Base-by-base conservation (phyloP, 2,888 invertebrate genomes). In the Thyatira batis region DNA sequence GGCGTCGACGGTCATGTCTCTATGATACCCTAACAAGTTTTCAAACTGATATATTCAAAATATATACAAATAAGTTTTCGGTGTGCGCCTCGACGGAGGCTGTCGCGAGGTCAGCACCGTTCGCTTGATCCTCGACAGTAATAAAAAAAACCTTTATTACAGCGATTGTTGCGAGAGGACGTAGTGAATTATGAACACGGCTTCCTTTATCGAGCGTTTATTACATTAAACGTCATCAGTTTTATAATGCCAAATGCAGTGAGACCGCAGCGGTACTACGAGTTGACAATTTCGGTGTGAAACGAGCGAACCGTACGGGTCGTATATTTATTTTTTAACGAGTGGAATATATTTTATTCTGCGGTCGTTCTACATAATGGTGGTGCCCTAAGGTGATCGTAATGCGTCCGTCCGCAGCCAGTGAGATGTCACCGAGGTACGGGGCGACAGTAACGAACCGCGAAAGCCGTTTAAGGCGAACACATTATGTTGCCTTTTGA, bases 401-500 rank as follows among this genome's bases (percentile, higher is more conserved):
- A 80, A 80, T 78, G 78, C 76, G 70, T 73, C 61, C 67, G 64
- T 67, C 74, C 72, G 79, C 69, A 78, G 75, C 78, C 85, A 89
- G 89, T 89, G 85, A 89, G 87, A 85, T 75, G 87, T 88, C 87
- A 81, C 71, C 59, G 65, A 57, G 69, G 73, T 64, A 70, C 73
- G 73, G 74, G 71, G 71, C 72, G 87, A 87, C 89, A 89, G 84
- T 89, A 89, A 89, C 89, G 89, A 89, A 89, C 84, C 68, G 72
- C 68, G 68, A 64, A 67, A 65, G 71, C 88, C 85, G 76, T 84
- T 85, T 88, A 89, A 73, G 89, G 89, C 65, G 72, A 76, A 66
- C 79, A 79, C 80, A 84, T 89, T 87, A 87, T 84, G 83, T 84
- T 82, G 82, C 80, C 84, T 89, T 85, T 89, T 89, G 89, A 89